These are phyloP conservation scores for Rhingia rostrata DNA, from an alignment of 2,888 invertebrate genomes.

Conservation along the genomic window DNA sequence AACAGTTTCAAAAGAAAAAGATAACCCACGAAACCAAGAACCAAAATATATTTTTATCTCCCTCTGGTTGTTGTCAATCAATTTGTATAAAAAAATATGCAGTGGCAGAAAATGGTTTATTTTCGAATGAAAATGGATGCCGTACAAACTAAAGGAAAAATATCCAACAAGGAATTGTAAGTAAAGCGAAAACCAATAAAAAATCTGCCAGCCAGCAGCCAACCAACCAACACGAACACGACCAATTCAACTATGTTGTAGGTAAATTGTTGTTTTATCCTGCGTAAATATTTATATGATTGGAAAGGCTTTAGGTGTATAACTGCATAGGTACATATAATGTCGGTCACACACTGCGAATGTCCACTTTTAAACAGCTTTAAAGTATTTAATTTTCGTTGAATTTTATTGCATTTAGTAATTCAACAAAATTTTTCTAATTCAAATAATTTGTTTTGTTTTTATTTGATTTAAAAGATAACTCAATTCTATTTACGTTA, in stretches of 20 bases:
- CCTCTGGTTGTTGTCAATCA: conserved; percentile 33
- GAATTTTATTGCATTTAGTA: too few species aligned
- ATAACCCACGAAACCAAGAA: neutral
- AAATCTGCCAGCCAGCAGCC: conserved; percentile 19
- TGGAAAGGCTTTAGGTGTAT: conserved; percentile 43
- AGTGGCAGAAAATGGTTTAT: conserved; percentile 32
- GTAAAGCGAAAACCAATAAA: neutral
- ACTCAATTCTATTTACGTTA: too few species aligned
- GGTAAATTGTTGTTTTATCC: conserved; percentile 40
- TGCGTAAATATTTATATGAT: conserved; percentile 57
- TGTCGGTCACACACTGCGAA: conserved; percentile 1
- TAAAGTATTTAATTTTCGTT: too few species aligned
- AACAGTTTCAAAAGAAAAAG: too few species aligned
- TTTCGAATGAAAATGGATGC: conserved; percentile 23
- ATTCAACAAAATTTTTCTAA: too few species aligned
- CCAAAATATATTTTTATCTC: neutral
- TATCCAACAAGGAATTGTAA: neutral
- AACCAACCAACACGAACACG: conserved; percentile 8
- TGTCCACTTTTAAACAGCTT: too few species aligned
- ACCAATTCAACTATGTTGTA: conserved; percentile 21
- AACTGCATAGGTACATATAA: neutral
- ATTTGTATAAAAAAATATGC: conserved; percentile 27
- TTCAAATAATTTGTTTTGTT: too few species aligned
- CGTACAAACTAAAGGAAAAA: neutral
- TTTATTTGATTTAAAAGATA: too few species aligned